Evolutionary conservation across 2,888 invertebrate species (phyloP).

Genomic region (Pyrgus malvae): DNA sequence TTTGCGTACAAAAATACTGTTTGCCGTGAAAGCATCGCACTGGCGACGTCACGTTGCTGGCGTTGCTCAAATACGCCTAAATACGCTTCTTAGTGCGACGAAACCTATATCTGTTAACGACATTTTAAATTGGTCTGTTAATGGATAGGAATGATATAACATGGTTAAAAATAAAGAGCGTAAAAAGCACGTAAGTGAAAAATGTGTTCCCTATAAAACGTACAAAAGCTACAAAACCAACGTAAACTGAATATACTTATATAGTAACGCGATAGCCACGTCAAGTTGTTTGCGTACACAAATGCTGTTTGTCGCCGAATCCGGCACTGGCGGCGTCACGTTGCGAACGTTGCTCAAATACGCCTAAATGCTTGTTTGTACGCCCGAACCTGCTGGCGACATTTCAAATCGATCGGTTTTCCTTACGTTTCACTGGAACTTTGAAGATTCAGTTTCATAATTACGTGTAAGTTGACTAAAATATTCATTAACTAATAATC

Average conservation of each 20-base stretch:
- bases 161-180: too few relatives aligned
- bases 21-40: too few relatives aligned
- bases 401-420: slow-evolving; percentile 50
- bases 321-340: slow-evolving; percentile 71
- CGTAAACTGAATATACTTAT: neutral
- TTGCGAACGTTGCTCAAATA: slow-evolving; percentile 61
- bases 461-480: too few relatives aligned
- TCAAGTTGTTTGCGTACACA: slow-evolving; percentile 69
- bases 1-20: too few relatives aligned
- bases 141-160: too few relatives aligned
- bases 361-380: slow-evolving; percentile 66
- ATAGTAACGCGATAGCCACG: slow-evolving; percentile 66
- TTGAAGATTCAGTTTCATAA: too few relatives aligned
- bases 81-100: slow-evolving; percentile 61
- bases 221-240: too few relatives aligned
- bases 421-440: too few relatives aligned
- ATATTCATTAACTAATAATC: too few relatives aligned
- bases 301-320: slow-evolving; percentile 76
- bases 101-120: slow-evolving; percentile 68
- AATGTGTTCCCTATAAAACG: too few relatives aligned
- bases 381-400: slow-evolving; percentile 65
- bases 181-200: too few relatives aligned
- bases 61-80: slow-evolving; percentile 71
- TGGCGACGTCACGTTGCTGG: too few relatives aligned
- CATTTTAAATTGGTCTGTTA: slow-evolving; percentile 52